Conservation (phyloP, 64 coral and sea anemone species). For the Dendrophyllia cribrosa region DNA sequence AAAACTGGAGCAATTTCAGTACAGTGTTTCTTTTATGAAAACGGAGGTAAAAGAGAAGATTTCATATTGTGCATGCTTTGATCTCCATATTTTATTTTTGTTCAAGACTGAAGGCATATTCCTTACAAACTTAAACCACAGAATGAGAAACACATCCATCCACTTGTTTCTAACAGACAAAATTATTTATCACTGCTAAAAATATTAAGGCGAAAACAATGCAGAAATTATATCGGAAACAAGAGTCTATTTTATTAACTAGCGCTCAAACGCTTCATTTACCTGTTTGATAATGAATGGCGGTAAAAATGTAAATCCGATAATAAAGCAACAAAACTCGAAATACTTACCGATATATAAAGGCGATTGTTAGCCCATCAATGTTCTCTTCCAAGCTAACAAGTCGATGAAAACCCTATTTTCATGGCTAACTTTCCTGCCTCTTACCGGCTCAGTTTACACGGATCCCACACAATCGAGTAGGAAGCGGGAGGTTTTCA, state of each 20-base stretch:
- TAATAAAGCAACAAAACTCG: no score
- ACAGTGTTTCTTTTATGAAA: no score
- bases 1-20: no score
- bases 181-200: not conserved
- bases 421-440: not conserved
- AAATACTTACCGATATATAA: not conserved
- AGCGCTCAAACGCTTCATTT: not conserved
- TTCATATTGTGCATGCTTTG: no score
- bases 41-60: no score
- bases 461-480: not conserved
- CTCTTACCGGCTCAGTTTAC: no score
- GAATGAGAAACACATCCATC: not conserved
- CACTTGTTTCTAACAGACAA: not conserved
- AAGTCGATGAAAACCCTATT: not conserved
- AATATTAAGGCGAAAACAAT: not conserved
- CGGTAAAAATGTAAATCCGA: no score
- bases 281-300: not conserved
- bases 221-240: not conserved
- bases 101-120: no score
- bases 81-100: no score
- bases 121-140: no score
- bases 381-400: not conserved
- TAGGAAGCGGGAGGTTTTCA: not conserved
- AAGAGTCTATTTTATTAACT: not conserved
- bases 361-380: not conserved